Percentiles rank a stretch among this genome's conserved stretches.
Evolutionary conservation across 2,797 vertebrate genomes (phyloP).

Genomic region (Knipowitschia caucasica): DNA sequence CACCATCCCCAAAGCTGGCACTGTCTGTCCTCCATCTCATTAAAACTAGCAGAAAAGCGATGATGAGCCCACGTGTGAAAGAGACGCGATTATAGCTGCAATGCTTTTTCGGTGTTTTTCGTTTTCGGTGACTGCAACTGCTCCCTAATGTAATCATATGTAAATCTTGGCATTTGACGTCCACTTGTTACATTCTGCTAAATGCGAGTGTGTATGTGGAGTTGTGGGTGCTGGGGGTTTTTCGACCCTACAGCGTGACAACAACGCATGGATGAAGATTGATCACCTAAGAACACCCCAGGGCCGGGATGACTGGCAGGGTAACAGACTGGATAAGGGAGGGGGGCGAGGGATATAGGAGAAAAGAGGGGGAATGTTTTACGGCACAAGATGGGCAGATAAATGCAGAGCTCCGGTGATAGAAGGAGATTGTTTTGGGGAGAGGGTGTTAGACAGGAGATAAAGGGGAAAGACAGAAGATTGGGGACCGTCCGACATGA

Average conservation of each 20-base stretch:
- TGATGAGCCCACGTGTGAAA: conserved; percentile 42
- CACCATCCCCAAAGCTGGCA: conserved; percentile 53
- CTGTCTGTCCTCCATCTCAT: conserved; percentile 43
- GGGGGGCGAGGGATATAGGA: conserved; percentile 52
- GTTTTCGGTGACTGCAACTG: conserved; percentile 11
- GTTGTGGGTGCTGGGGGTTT: conserved; percentile 18
- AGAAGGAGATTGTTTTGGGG: conserved; percentile 72
- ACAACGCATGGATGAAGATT: conserved; percentile 70
- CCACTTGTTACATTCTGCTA: conserved; percentile 32
- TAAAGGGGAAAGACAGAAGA: conserved; percentile 57
- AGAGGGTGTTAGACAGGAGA: conserved; percentile 56
- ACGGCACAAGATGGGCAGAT: conserved; percentile 60
- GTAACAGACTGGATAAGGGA: conserved; percentile 40
- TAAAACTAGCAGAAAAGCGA: conserved; percentile 49
- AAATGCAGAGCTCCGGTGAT: conserved; percentile 59
- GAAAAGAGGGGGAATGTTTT: conserved; percentile 54
- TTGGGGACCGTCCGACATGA: conserved; percentile 55
- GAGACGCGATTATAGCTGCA: conserved; percentile 10
- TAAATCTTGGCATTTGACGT: conserved; percentile 70
- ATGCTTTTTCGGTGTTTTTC: conserved; percentile 35
- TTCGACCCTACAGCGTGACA: conserved; percentile 57
- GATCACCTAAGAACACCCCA: conserved; percentile 73
- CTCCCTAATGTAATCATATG: conserved; percentile 60
- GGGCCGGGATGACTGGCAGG: conserved; percentile 65
- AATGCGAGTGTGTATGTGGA: neutral